Base-by-base conservation (phyloP, 2,113 vertebrate species). In the Esox niger region DNA sequence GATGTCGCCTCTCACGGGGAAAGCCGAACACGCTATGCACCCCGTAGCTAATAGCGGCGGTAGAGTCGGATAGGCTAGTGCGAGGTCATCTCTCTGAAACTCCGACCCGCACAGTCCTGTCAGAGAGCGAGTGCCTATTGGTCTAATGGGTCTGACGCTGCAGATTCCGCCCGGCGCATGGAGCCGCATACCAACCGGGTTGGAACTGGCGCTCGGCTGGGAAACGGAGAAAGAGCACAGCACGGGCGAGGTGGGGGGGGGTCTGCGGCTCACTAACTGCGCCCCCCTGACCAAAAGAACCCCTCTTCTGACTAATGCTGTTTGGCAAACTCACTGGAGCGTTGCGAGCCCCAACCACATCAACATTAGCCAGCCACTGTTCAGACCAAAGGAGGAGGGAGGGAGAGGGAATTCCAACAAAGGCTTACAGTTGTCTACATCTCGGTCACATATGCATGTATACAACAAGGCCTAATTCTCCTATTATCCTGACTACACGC, bases 1-100 rank as follows among this genome's bases (percentile, higher is more conserved):
- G 64, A 66, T 66, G 68, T 62, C 68, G 25, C 21, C 29, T 38
- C 60, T 31, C 47, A 26, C 43, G 32, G 6, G 31, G 11, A 43
- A 43, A 43, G 15, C 38, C 17, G 38, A 17, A 10, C 17, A 43
- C 38, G 13, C 13, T 15, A 43, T 0, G 1, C 54, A 66, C n/a
- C n/a, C n/a, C n/a, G n/a, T n/a, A n/a, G n/a, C n/a, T n/a, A n/a
- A n/a, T n/a, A n/a, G n/a, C n/a, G n/a, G n/a, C n/a, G n/a, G n/a
- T n/a, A n/a, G n/a, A n/a, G n/a, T n/a, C n/a, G n/a, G n/a, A n/a
- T n/a, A n/a, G n/a, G 15, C 38, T 43, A 43, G 38, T 4, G 11
- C 17, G 38, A 15, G 38, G 13, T 43, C 13, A 43, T 43, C 38
- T 15, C 38, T 43, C n/a, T n/a, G n/a, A n/a, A 43, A 43, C 38